Base-by-base conservation (phyloP, 53 echinoderm and acorn worm species). In the Zoroaster sp. region DNA sequence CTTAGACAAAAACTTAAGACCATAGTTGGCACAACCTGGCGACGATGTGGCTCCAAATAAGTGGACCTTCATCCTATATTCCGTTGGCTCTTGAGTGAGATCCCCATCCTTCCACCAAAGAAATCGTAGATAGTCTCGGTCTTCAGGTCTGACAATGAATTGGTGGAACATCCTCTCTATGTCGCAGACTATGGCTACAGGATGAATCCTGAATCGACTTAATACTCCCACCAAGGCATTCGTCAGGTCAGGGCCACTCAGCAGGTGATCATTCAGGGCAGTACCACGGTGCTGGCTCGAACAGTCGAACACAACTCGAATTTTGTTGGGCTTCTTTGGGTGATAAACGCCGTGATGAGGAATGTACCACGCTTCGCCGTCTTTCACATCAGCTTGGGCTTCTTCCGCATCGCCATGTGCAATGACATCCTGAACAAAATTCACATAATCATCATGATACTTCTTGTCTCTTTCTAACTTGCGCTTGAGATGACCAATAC, bases 1-100 rank as follows among this genome's bases (percentile, higher is more conserved):
- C 54, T 65, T 87, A 47, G 91, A 83, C 49, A 94, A 70, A 20
- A 89, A 80, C 72, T 89, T 89, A 2, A 89, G 45, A 5, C 89
- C 89, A 44, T 79, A 89, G 35, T 89, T 79, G 35, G 80, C 80
- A 28, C 89, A 89, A 4, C 79, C 89, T 69, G 80, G 89, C 17
- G 89, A 89, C 1, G 89, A 89, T 0, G 79, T 35, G 5, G 89
- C 89, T 89, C 80, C 78, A 67, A 89, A 89, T 39, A 89, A 30
- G 54, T 90, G 90, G 14, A 87, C 88, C 75, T 55, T 87, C 88
- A 75, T 87, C 54, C 87, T 55, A 42, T 86, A 86, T 13, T 72
- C 72, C 0, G 46, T 46, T 45, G 72, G 86, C 40, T 69, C 86
- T 31, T 18, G 37, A 15, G 69, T 43, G 51, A 72, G 42, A 21